Percentiles rank a stretch among this genome's conserved stretches.
Evolutionary conservation across 1,140 invertebrate species (phyloP).

Genomic region (Pomacea maculata): DNA sequence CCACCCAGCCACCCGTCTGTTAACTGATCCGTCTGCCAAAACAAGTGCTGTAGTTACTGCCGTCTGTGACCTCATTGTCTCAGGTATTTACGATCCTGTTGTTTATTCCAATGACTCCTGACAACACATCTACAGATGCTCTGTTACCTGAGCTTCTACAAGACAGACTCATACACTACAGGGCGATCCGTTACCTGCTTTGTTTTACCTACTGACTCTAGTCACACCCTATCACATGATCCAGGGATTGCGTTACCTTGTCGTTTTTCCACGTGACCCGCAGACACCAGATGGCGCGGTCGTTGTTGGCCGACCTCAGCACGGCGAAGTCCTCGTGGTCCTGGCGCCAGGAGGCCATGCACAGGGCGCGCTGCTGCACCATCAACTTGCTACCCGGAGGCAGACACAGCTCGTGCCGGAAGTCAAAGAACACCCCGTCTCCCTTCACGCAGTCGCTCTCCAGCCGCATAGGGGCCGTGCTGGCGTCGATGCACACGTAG

Average conservation of each 20-base stretch:
- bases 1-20: too few relatives aligned
- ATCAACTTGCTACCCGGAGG: conserved; percentile 4
- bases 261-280: neutral
- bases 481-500: neutral
- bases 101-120: too few relatives aligned
- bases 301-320: conserved; percentile 22
- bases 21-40: too few relatives aligned
- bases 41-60: too few relatives aligned
- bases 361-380: conserved; percentile 13
- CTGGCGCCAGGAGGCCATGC: conserved; percentile 21
- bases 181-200: too few relatives aligned
- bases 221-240: too few relatives aligned
- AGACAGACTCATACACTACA: too few relatives aligned
- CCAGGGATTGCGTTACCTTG: neutral
- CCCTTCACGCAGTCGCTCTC: conserved; percentile 25
- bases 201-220: too few relatives aligned
- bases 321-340: conserved; percentile 20
- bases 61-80: too few relatives aligned
- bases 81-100: too few relatives aligned
- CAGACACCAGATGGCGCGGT: conserved; percentile 20
- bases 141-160: too few relatives aligned
- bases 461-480: conserved; percentile 25
- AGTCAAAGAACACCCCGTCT: conserved; percentile 16
- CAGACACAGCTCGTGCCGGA: conserved; percentile 16
- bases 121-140: too few relatives aligned